Percentiles rank a stretch among this genome's conserved stretches.
These are phyloP conservation scores for Hippocampus zosterae DNA, from an alignment of 2,113 vertebrate genomes.

Conservation along the genomic window DNA sequence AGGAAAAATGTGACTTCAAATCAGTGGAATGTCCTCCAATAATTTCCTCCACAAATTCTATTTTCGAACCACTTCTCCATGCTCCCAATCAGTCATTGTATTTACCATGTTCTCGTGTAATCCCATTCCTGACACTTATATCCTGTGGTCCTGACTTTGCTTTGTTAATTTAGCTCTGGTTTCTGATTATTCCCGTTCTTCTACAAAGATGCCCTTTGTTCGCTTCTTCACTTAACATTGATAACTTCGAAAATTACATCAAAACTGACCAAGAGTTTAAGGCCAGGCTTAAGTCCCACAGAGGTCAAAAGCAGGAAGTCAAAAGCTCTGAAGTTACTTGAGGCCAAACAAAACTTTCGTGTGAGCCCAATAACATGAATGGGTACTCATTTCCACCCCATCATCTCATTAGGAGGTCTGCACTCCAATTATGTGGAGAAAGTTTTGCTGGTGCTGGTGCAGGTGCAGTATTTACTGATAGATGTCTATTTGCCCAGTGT, in stretches of 20 bases:
- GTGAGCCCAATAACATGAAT: background rate
- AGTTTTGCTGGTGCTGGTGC: background rate
- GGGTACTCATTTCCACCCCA: background rate
- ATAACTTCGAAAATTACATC: background rate
- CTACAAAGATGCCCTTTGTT: background rate
- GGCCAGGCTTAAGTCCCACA: background rate
- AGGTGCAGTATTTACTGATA: background rate
- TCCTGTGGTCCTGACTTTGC: background rate
- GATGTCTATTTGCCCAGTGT: background rate
- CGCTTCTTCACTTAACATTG: background rate
- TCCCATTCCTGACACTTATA: background rate
- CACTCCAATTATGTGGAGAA: background rate
- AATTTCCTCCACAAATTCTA: background rate
- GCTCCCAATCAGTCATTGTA: background rate
- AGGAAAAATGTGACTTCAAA: background rate
- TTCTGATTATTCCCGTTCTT: background rate
- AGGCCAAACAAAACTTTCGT: background rate
- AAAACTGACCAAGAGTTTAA: background rate
- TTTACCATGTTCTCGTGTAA: background rate
- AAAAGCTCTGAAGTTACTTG: background rate
- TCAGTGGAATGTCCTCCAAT: background rate
- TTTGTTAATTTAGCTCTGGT: no score
- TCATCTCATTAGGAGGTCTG: background rate
- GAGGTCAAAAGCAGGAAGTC: slow-evolving; percentile 1
- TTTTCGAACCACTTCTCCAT: background rate